A percentile compares a stretch with the other conserved stretches of the same genome.
phyloP scores from a whole-genome alignment of 2,888 invertebrate genomes.

The Clepsis dumicolana region DNA sequence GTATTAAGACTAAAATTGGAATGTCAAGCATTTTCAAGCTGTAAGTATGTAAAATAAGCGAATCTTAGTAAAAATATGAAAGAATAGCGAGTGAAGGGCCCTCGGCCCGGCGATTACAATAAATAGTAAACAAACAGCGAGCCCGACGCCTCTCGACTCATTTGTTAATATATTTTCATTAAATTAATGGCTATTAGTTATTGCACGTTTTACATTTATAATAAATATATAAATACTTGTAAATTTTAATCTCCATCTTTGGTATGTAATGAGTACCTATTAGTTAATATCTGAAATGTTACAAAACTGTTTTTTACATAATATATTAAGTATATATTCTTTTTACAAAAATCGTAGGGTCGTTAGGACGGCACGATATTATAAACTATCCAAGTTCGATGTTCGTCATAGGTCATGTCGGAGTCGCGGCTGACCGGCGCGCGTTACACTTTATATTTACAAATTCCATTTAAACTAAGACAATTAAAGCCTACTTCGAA shows the following conservation, averaged over 20 bases:
- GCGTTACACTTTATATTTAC: slow-evolving; percentile 78
- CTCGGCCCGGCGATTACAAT: slow-evolving; percentile 74
- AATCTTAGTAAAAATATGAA: slow-evolving; percentile 53
- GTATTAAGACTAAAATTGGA: slow-evolving; percentile 74
- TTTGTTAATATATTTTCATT: slow-evolving; percentile 82
- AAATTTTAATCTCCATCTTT: slow-evolving; percentile 83
- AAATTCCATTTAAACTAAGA: slow-evolving; percentile 85
- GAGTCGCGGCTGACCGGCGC: slow-evolving; percentile 57
- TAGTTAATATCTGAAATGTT: slow-evolving; percentile 83
- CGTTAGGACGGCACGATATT: slow-evolving; percentile 86
- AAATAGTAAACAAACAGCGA: slow-evolving; percentile 74
- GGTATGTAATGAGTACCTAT: slow-evolving; percentile 84
- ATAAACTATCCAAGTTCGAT: slow-evolving; percentile 84
- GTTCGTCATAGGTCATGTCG: slow-evolving; percentile 80
- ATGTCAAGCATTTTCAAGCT: slow-evolving; percentile 76
- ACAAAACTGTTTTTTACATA: slow-evolving; percentile 82
- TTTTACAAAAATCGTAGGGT: slow-evolving; percentile 86
- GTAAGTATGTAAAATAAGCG: slow-evolving; percentile 66
- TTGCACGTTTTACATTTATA: slow-evolving; percentile 86
- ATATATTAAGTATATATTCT: slow-evolving; percentile 81
- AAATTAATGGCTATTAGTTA: slow-evolving; percentile 85
- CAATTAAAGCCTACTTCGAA: slow-evolving; percentile 85
- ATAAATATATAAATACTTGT: slow-evolving; percentile 87
- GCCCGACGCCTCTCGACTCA: slow-evolving; percentile 77
- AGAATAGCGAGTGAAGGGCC: slow-evolving; percentile 51